Percentiles rank a stretch among this genome's conserved stretches.
These are phyloP conservation scores for Asarcornis scutulata DNA, from an alignment of 2,113 vertebrate genomes.

Conservation along the genomic window DNA sequence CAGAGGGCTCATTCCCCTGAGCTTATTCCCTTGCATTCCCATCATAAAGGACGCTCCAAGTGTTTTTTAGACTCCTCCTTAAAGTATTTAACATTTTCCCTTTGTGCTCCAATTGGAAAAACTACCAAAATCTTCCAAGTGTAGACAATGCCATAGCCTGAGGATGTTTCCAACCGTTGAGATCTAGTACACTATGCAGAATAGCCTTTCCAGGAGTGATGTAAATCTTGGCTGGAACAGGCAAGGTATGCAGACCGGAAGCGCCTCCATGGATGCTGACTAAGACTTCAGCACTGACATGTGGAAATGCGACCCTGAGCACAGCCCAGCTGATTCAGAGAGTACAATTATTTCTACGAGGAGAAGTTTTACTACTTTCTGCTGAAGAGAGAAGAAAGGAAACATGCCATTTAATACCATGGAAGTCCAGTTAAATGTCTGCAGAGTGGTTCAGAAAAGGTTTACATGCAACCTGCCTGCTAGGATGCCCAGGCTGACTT, in stretches of 20 bases:
- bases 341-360: neutral
- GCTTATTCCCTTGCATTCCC: neutral
- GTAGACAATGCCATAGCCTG: neutral
- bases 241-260: accelerated
- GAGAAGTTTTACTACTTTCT: neutral
- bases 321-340: neutral
- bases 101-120: neutral
- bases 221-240: neutral
- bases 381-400: neutral
- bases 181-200: neutral
- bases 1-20: neutral
- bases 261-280: neutral
- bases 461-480: neutral
- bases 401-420: neutral
- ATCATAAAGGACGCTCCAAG: neutral
- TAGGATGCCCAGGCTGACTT: neutral
- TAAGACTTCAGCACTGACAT: neutral
- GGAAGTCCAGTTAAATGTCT: neutral
- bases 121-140: neutral
- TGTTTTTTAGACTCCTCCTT: neutral
- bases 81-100: neutral
- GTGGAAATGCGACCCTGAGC: neutral
- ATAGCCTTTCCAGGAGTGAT: neutral
- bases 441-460: neutral
- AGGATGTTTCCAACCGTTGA: neutral